Evolutionary conservation across 2,113 vertebrate species (phyloP), one percentile per base, ranked within the genome.

Genomic region (Mesoclemmys tuberculata): DNA sequence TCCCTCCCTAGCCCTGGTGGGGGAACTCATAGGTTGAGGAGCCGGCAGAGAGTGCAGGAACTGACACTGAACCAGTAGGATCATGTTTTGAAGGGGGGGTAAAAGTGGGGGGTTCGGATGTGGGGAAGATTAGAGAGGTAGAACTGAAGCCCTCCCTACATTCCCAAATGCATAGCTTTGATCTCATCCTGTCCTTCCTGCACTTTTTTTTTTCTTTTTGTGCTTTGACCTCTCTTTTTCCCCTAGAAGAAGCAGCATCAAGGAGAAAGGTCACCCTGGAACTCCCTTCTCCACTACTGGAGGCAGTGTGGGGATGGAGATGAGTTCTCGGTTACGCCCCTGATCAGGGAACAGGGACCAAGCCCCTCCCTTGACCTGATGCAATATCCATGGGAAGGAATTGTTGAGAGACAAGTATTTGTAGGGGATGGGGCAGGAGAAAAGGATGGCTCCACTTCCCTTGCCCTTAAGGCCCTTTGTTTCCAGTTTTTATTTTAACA

Each of bases 351-450:
- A 31, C 64, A 68, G 14, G n/a, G n/a, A n/a, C 10, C 19, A 38
- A 38, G n/a, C n/a, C 64, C n/a, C 21, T 71, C 19, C 64, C 64
- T n/a, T 19, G 19, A 35, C 64, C 64, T 68, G n/a, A 18, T 71
- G 64, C 35, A 71, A 38, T 71, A 38, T 7, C n/a, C n/a, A 38
- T 38, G 12, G 31, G 4, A 0, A 1, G 51, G 51, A 84, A 61
- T 31, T 61, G 29, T 61, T 61, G 58, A 31, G 29, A 27, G 5
- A 52, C 51, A 16, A 18, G 13, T 52, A 16, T 49, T 52, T 52
- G 29, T 61, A 61, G 58, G 29, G 13, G 14, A 61, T 29, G 58
- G 16, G 41, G 4, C 0, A 1, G 48, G 55, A 84, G 38, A 0
- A 0, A 31, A 44, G 18, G 46, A 26, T 41, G n/a, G n/a, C 68